A percentile compares a stretch with the other conserved stretches of the same genome.
Conservation (phyloP, 2,888 invertebrate genomes). For the Ditula angustiorana region DNA sequence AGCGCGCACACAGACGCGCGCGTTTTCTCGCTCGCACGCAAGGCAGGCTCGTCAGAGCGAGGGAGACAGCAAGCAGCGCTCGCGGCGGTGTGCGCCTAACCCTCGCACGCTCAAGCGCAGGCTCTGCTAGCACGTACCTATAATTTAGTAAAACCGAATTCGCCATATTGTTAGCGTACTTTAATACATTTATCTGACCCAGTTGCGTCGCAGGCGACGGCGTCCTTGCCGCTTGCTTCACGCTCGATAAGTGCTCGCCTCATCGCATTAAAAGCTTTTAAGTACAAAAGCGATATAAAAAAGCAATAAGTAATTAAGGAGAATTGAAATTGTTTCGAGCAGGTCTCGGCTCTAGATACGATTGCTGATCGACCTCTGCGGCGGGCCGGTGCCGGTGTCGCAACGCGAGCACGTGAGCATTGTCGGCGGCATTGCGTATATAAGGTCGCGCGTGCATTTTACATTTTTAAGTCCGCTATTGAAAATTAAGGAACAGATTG, state of each 20-base stretch:
- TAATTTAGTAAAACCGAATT: constrained; percentile 36
- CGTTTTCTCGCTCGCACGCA: constrained; percentile 48
- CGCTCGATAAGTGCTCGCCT: constrained; percentile 67
- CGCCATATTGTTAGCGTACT: constrained; percentile 31
- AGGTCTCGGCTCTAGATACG: constrained; percentile 56
- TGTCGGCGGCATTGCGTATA: constrained; percentile 67
- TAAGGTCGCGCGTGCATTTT: constrained; percentile 54
- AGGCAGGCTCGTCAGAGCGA: constrained; percentile 31
- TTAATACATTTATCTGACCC: constrained; percentile 29
- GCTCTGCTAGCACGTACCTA: neutral
- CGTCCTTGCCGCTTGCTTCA: constrained; percentile 80
- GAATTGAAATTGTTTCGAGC: constrained; percentile 64
- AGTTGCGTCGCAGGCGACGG: constrained; percentile 53
- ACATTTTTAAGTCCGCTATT: constrained; percentile 55
- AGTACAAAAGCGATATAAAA: constrained; percentile 50
- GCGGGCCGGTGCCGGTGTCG: constrained; percentile 61
- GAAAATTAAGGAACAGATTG: constrained; percentile 51
- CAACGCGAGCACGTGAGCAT: constrained; percentile 69
- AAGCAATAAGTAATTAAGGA: constrained; percentile 70
- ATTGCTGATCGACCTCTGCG: constrained; percentile 63
- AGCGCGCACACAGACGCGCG: constrained; percentile 47
- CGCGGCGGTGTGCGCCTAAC: constrained; percentile 39
- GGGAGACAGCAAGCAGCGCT: constrained; percentile 18
- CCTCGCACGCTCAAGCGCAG: neutral
- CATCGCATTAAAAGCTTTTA: constrained; percentile 77